Evolutionary conservation across 2,797 vertebrate genomes (phyloP).

Genomic region (Amniataba percoides): DNA sequence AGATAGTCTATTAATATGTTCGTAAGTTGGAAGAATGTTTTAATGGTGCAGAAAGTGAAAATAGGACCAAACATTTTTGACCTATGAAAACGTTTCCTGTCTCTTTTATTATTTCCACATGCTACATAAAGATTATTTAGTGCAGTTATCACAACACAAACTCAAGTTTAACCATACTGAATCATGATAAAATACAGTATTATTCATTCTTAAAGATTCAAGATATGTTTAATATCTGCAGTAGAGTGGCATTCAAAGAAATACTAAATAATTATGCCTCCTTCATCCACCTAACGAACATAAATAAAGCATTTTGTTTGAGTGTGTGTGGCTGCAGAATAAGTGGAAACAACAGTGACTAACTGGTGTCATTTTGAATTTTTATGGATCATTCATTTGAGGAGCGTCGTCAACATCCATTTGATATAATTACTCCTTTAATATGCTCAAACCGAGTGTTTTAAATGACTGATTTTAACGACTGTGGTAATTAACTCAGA

Average conservation of each 20-base stretch:
- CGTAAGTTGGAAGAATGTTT: too few relatives aligned
- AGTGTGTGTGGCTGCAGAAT: not conserved
- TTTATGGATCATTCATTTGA: constrained; percentile 57
- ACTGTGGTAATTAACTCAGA: constrained; percentile 49
- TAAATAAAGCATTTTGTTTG: constrained; percentile 1
- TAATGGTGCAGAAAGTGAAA: not conserved
- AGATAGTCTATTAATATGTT: too few relatives aligned
- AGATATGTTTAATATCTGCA: not conserved
- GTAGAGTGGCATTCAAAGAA: not conserved
- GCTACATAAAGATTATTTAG: not conserved
- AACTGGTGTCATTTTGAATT: constrained; percentile 40
- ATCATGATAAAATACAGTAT: not conserved
- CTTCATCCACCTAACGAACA: not conserved
- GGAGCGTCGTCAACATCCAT: constrained; percentile 59
- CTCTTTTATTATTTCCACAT: not conserved
- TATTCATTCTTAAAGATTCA: not conserved
- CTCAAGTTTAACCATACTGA: not conserved
- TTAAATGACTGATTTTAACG: constrained; percentile 42
- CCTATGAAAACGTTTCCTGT: not conserved
- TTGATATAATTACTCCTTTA: constrained; percentile 61
- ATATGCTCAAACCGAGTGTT: constrained; percentile 47
- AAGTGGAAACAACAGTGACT: constrained; percentile 7
- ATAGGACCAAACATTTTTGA: not conserved
- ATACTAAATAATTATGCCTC: not conserved
- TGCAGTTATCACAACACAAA: not conserved